Base-by-base conservation (phyloP, 1,140 invertebrate species). In the Neelides sp. region DNA sequence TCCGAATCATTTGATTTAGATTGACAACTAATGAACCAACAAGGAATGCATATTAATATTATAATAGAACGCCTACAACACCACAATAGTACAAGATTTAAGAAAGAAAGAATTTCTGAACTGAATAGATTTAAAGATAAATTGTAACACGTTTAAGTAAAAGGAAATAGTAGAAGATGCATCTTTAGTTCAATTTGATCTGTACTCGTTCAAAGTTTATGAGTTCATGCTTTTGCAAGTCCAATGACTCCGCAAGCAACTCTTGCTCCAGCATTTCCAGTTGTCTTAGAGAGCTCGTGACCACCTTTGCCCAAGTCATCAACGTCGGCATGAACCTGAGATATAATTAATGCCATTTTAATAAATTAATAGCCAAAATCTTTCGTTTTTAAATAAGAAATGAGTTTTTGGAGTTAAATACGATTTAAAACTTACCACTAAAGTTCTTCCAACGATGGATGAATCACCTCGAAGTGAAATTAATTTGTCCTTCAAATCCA, bases 181-280 rank as follows among this genome's bases (percentile, higher is more conserved):
- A 8, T 32, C 28, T 32, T 7, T 7, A 32, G n/a, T 8, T 13
- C 7, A 8, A 32, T 32, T n/a, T n/a, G n/a, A n/a, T n/a, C n/a
- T n/a, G n/a, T n/a, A n/a, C 7, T 32, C n/a, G 7, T 32, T 7
- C 28, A 8, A n/a, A n/a, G 28, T 32, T 32, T 43, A 39, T 54
- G 30, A 39, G 52, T 50, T 66, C 68, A 73, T 41, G 65, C 51
- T 59, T 80, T 79, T 32, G 79, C 71, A 48, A 93, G 73, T 30
- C 91, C 95, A 71, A 98, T 94, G n/a, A 98, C 87, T 49, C 94
- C 94, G 67, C 95, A 98, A 19, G 90, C 93, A 54, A 93, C 73
- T 60, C 95, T 79, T 45, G 80, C 90, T 3, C 95, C 95, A 57
- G 95, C 93, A 72, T 98, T 98, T 26, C 95, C 95, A 43, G 94